Conservation (phyloP, 2,888 invertebrate genomes). For the Labia minor region DNA sequence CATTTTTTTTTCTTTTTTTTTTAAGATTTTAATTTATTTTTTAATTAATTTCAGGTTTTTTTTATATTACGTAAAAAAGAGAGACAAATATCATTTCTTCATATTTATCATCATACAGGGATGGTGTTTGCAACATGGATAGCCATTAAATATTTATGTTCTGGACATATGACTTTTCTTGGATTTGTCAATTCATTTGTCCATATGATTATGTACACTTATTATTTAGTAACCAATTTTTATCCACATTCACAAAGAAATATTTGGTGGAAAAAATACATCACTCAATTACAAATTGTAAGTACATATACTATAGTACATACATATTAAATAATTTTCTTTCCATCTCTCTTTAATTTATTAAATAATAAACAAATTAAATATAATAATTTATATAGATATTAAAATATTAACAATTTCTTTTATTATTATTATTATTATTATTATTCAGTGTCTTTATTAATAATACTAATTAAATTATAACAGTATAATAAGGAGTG, state of each 20-base stretch:
- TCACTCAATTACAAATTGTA: constrained; percentile 73
- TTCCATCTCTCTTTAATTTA: too few species aligned
- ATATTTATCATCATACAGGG: constrained; percentile 75
- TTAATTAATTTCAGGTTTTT: constrained; percentile 46
- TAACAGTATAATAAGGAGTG: too few species aligned
- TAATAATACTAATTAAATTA: too few species aligned
- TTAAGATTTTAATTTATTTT: too few species aligned
- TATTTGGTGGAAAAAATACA: constrained; percentile 74
- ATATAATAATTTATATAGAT: too few species aligned
- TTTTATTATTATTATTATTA: too few species aligned
- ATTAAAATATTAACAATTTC: too few species aligned
- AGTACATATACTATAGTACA: too few species aligned
- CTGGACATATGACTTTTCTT: constrained; percentile 54
- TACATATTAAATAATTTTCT: too few species aligned
- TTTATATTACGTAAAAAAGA: constrained; percentile 75
- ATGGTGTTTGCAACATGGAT: constrained; percentile 61
- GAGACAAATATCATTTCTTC: constrained; percentile 70
- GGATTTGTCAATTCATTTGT: constrained; percentile 62
- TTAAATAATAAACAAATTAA: too few species aligned
- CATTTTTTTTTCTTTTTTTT: too few species aligned
- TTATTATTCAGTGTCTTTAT: too few species aligned
- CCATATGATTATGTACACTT: constrained; percentile 70
- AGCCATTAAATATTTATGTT: constrained; percentile 38
- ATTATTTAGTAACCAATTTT: constrained; percentile 60
- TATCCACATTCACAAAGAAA: constrained; percentile 42